These are phyloP conservation scores for Anoplolepis gracilipes DNA, from an alignment of 1,140 invertebrate species.

Conservation along the genomic window DNA sequence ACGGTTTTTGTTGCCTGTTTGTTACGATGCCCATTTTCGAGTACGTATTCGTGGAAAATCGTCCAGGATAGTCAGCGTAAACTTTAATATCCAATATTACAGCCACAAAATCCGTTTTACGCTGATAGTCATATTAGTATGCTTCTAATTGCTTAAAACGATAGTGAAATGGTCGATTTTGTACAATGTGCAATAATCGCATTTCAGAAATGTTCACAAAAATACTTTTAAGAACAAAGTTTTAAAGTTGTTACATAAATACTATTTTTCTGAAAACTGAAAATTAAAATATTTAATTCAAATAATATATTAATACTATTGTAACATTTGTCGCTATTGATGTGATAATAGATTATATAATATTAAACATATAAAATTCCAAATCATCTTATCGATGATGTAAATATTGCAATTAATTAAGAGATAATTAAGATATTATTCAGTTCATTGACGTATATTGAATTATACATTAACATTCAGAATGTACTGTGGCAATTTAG, in stretches of 20 bases:
- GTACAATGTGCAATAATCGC: not conserved
- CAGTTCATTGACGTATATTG: too few relatives aligned
- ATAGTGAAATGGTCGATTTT: not conserved
- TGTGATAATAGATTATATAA: not conserved
- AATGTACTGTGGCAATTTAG: not conserved
- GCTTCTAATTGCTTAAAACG: constrained; percentile 32
- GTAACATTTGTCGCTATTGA: not conserved
- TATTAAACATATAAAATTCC: not conserved
- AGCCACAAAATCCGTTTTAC: not conserved
- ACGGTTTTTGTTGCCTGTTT: not conserved
- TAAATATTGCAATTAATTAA: not conserved
- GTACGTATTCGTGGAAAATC: constrained; percentile 14
- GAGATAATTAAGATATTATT: too few relatives aligned
- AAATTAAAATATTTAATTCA: not conserved
- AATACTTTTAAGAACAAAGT: not conserved
- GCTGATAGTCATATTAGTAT: not conserved
- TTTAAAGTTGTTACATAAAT: not conserved
- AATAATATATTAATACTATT: not conserved
- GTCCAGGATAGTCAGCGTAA: constrained; percentile 8
- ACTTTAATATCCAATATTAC: constrained; percentile 51
- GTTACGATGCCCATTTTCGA: not conserved
- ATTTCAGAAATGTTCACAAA: not conserved
- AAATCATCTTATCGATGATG: not conserved
- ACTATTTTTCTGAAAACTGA: not conserved
- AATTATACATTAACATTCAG: not conserved